A percentile compares a stretch with the other conserved stretches of the same genome.
These are phyloP conservation scores for Andricus curvator DNA, from an alignment of 2,888 invertebrate genomes.

Conservation along the genomic window DNA sequence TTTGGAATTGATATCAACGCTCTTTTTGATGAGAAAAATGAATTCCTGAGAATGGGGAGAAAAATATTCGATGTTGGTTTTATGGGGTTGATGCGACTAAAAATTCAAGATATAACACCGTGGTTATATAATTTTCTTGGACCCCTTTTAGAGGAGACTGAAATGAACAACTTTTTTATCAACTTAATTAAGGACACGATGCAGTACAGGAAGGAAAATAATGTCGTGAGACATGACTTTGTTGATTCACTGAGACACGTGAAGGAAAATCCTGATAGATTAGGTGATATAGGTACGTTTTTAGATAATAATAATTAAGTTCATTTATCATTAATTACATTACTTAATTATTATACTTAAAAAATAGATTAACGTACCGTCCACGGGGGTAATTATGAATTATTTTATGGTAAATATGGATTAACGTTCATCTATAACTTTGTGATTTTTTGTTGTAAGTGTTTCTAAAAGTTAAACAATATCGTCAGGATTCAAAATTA, in stretches of 20 bases:
- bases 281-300: neutral
- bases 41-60: conserved; percentile 75
- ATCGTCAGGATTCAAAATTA: no score
- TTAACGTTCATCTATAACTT: no score
- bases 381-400: no score
- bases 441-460: no score
- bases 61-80: conserved; percentile 61
- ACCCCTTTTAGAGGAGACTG: conserved; percentile 55
- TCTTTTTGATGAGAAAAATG: conserved; percentile 71
- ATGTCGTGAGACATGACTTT: conserved; percentile 74
- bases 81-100: conserved; percentile 54
- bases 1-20: conserved; percentile 78
- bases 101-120: conserved; percentile 58
- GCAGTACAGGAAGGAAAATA: conserved; percentile 72
- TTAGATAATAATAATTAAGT: conserved; percentile 33
- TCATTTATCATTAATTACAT: no score
- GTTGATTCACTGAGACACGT: conserved; percentile 76
- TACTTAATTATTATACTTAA: no score
- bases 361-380: no score
- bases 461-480: no score
- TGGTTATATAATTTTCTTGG: conserved; percentile 59
- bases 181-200: conserved; percentile 71
- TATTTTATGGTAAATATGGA: no score
- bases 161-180: conserved; percentile 69
- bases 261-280: conserved; percentile 52